Evolutionary conservation across 1,140 invertebrate species (phyloP).

Genomic region (Belonocnema kinseyi): DNA sequence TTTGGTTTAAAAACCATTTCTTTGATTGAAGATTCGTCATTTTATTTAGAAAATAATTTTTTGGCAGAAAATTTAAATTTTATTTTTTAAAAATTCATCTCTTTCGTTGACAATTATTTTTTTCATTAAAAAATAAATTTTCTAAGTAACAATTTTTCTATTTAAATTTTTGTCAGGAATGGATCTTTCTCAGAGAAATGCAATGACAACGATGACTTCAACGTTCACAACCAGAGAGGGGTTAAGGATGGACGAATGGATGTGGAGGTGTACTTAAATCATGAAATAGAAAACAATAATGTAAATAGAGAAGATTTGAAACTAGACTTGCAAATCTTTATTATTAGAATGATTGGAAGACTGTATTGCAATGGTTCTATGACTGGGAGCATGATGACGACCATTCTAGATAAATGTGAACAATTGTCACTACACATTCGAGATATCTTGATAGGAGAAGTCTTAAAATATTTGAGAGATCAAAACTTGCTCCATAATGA

Average conservation of each 20-base stretch:
- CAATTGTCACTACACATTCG: neutral
- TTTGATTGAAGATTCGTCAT: no score
- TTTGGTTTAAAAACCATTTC: no score
- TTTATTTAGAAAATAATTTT: no score
- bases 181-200: no score
- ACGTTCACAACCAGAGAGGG: neutral
- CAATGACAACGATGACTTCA: neutral
- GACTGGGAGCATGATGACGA: neutral
- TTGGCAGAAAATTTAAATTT: no score
- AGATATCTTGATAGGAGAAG: constrained; percentile 4
- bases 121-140: no score
- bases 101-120: no score
- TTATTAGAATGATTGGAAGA: constrained; percentile 29
- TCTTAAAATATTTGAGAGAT: neutral
- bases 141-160: no score
- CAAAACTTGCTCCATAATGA: neutral
- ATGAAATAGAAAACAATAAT: neutral
- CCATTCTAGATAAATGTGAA: constrained; percentile 12
- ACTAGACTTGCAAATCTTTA: constrained; percentile 10
- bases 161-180: no score
- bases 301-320: neutral
- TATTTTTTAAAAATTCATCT: no score
- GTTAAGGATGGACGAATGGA: neutral
- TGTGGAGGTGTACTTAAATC: neutral
- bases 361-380: constrained; percentile 9